phyloP scores from a whole-genome alignment of 2,888 invertebrate genomes.

The Drosophila setosimentum region DNA sequence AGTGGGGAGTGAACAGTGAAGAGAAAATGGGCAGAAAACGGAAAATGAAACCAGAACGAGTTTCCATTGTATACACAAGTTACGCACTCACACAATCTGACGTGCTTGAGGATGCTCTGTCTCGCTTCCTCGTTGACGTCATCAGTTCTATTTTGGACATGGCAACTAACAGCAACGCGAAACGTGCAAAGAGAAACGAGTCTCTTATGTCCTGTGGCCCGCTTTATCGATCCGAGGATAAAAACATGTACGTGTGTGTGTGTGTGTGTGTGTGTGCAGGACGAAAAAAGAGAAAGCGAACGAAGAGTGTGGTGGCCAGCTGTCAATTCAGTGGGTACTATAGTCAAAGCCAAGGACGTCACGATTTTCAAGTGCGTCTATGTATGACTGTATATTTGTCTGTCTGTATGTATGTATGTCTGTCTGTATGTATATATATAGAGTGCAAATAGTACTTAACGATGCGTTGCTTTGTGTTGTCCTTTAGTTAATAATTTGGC shows the following conservation, averaged over 20 bases:
- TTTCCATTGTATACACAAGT: background rate
- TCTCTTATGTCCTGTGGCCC: constrained; percentile 37
- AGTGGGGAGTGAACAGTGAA: no score
- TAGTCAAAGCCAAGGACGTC: constrained; percentile 72
- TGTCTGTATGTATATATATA: background rate
- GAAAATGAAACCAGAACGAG: constrained; percentile 8
- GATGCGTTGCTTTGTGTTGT: constrained; percentile 3
- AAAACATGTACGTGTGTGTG: background rate
- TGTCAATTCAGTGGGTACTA: constrained; percentile 27
- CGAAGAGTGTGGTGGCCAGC: constrained; percentile 14
- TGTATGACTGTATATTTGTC: constrained; percentile 6
- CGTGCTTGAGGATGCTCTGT: constrained; percentile 29
- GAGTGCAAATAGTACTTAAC: no score
- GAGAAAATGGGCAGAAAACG: background rate
- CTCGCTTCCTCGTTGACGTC: constrained; percentile 80
- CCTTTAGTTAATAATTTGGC: constrained; percentile 15
- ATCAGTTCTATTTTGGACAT: constrained; percentile 75
- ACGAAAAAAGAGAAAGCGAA: constrained; percentile 16
- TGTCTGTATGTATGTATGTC: background rate
- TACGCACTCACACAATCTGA: constrained; percentile 21
- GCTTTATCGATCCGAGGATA: constrained; percentile 66
- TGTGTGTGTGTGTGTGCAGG: constrained; percentile 18
- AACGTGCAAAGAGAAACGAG: constrained; percentile 5
- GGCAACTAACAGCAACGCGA: constrained; percentile 58
- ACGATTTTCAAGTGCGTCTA: constrained; percentile 70